Conservation (phyloP, 1,140 invertebrate genomes). For the Wasmannia auropunctata region DNA sequence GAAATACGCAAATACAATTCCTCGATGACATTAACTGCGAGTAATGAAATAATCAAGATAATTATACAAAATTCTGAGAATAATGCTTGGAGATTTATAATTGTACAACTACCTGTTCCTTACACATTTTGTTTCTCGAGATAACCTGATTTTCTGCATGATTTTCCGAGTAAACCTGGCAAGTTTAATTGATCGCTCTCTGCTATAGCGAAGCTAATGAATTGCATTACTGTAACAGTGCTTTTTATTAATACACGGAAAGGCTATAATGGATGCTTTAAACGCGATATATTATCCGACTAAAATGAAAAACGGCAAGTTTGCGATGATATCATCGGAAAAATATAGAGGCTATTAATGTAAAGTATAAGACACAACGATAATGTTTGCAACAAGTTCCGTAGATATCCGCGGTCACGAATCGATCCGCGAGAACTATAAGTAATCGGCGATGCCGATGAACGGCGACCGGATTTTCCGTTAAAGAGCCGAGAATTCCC, state of each 20-base stretch:
- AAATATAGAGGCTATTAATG: neutral
- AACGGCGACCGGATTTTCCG: neutral
- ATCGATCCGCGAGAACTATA: slow-evolving; percentile 18
- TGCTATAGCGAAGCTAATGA: neutral
- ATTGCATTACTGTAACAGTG: neutral
- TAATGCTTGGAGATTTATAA: neutral
- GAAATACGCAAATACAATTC: neutral
- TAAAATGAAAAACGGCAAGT: neutral
- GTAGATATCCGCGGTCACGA: neutral
- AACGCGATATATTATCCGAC: neutral
- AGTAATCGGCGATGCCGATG: slow-evolving; percentile 25
- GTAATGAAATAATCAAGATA: slow-evolving; percentile 19
- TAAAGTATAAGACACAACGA: neutral
- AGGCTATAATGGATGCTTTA: neutral
- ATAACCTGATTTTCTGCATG: slow-evolving; percentile 4
- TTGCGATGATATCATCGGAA: neutral
- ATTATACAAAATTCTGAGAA: slow-evolving; percentile 7
- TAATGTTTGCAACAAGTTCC: neutral
- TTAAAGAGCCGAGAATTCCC: slow-evolving; percentile 37
- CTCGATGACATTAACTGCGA: neutral
- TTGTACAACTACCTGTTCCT: neutral
- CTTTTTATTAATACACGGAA: slow-evolving; percentile 20
- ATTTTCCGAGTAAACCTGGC: slow-evolving; percentile 1
- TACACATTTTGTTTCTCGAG: neutral
- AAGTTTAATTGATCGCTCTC: slow-evolving; percentile 15